Evolutionary conservation across 2,797 vertebrate genomes (phyloP).

Genomic region (Neosilurus hyrtlii): DNA sequence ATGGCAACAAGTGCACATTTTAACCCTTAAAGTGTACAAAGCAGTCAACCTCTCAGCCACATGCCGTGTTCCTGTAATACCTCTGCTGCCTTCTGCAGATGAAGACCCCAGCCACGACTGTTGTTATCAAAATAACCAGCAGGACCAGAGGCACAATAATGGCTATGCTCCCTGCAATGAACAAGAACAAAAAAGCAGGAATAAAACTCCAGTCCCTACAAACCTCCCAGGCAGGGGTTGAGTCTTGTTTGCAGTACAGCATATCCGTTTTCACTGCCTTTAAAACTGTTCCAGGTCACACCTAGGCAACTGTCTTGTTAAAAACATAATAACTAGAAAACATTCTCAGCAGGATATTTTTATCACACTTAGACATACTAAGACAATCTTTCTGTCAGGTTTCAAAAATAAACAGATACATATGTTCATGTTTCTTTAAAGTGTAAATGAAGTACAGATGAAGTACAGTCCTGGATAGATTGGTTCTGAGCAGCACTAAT

Average conservation of each 20-base stretch:
- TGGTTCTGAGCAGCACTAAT: slow-evolving; percentile 10
- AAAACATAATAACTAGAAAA: background rate
- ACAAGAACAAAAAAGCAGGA: slow-evolving; percentile 37
- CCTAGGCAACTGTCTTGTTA: background rate
- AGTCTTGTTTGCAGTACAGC: slow-evolving; percentile 18
- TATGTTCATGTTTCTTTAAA: background rate
- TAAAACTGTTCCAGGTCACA: background rate
- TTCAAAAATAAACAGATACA: slow-evolving; percentile 11
- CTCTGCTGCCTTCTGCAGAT: slow-evolving; percentile 93
- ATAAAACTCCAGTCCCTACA: slow-evolving; percentile 25
- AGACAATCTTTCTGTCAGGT: background rate
- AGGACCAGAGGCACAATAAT: slow-evolving; percentile 97
- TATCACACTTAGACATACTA: background rate
- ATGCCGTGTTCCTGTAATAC: slow-evolving; percentile 66
- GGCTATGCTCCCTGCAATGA: slow-evolving; percentile 88
- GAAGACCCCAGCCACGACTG: slow-evolving; percentile 89
- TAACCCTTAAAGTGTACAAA: background rate
- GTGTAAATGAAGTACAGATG: slow-evolving; percentile 6
- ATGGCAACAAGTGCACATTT: slow-evolving; percentile 23
- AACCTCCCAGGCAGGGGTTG: slow-evolving; percentile 29
- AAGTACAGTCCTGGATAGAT: slow-evolving; percentile 18
- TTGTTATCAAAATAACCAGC: slow-evolving; percentile 90
- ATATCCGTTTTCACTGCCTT: background rate
- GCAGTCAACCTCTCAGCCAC: background rate
- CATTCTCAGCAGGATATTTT: background rate